Evolutionary conservation across 2,888 invertebrate genomes (phyloP).

Genomic region (Drosophila planitibia): DNA sequence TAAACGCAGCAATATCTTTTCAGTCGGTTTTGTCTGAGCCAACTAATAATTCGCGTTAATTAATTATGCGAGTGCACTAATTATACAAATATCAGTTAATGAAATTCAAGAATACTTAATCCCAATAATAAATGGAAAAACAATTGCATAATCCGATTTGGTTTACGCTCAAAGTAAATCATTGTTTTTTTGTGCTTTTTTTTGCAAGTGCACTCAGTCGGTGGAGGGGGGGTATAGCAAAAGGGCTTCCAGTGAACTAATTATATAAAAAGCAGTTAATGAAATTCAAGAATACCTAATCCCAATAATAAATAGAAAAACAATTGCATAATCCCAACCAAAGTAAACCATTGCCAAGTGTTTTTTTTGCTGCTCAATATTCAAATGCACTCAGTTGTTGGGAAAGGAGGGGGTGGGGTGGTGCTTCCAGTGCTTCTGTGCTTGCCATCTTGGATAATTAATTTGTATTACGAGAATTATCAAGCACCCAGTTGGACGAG

Average conservation of each 20-base stretch:
- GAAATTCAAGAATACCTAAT: neutral
- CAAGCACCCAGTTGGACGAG: neutral
- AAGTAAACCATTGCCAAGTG: neutral
- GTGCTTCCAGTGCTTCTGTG: neutral
- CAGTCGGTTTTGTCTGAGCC: neutral
- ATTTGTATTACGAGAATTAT: conserved; percentile 1
- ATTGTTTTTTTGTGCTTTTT: neutral
- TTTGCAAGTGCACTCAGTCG: neutral
- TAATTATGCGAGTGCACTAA: neutral
- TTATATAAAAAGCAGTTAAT: neutral
- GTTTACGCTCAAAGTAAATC: neutral
- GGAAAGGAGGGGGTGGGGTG: too few species aligned
- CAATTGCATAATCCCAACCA: neutral
- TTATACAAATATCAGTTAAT: neutral
- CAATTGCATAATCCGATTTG: neutral
- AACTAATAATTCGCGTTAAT: neutral
- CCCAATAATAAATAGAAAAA: neutral
- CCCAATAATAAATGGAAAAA: neutral
- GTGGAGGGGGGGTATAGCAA: neutral
- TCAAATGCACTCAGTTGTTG: too few species aligned
- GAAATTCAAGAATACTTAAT: neutral
- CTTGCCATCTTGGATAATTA: neutral
- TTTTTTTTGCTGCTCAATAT: neutral
- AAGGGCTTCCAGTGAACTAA: neutral
- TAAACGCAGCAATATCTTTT: neutral